These are phyloP conservation scores for Erythrocercus mccallii DNA, from an alignment of 2,113 vertebrate species.

Conservation along the genomic window DNA sequence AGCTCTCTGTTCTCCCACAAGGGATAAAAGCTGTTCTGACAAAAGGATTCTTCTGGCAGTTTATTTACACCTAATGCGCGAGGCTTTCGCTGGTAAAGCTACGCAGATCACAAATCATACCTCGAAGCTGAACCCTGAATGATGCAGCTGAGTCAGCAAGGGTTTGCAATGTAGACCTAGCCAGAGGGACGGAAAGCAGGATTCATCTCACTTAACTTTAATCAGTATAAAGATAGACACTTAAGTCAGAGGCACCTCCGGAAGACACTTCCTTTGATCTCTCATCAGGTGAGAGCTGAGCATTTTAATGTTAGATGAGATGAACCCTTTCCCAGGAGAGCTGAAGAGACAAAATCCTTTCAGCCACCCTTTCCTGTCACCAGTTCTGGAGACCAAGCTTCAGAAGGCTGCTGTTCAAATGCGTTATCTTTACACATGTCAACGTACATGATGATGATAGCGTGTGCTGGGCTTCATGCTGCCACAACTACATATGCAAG, in stretches of 20 bases:
- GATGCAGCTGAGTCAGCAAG: background rate
- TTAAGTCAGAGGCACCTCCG: background rate
- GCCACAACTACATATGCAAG: conserved; percentile 53
- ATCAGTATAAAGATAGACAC: background rate
- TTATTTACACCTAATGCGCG: background rate
- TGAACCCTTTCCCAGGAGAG: background rate
- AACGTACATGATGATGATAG: conserved; percentile 45
- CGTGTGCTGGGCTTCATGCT: conserved; percentile 59
- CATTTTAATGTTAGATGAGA: background rate
- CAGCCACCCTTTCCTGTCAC: background rate
- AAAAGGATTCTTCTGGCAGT: background rate
- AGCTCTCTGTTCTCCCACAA: background rate
- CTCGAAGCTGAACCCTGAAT: background rate
- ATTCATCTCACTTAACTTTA: conserved; percentile 25
- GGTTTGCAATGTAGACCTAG: background rate
- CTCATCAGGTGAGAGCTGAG: background rate
- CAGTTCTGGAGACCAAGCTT: background rate
- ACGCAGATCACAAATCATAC: rapidly evolving
- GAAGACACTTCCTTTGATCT: conserved; percentile 14
- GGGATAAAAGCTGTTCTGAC: background rate
- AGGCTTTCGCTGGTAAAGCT: conserved; percentile 5
- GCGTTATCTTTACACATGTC: background rate
- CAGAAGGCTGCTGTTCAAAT: conserved; percentile 34
- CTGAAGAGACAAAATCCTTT: background rate
- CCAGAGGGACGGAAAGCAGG: background rate